Base-by-base conservation (phyloP, 2,113 vertebrate species). In the Halichoeres trimaculatus region DNA sequence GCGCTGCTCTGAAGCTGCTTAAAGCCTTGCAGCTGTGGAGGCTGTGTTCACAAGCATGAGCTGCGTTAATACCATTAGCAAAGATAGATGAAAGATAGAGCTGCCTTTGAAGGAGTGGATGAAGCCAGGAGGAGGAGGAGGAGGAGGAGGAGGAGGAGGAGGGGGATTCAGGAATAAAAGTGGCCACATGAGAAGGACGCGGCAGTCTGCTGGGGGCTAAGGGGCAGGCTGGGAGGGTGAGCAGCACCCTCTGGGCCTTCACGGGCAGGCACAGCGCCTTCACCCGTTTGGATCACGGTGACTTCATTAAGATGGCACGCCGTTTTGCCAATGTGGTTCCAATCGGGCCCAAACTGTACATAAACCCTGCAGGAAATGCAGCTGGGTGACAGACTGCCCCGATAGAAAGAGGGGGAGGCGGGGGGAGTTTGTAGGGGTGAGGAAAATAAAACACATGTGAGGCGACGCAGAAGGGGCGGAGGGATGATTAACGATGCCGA, bases 281-380 rank as follows among this genome's bases (percentile, higher is more conserved):
- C 19, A 71, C 54, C 69, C 69, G 59, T 63, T 75, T 58, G 60
- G 67, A 89, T 84, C 70, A 34, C 70, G 69, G 83, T 89, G 86
- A 90, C 80, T 87, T 88, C 81, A 86, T 87, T 88, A 81, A 70
- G 73, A 84, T 77, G 81, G 87, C 77, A 84, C 30, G 70, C 58
- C 62, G 85, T 77, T 80, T 77, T 70, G 75, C 70, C 82, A 90
- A 88, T 89, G 84, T 90, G 89, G 77, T 87, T 87, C 76, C 84
- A 91, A 85, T 90, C 56, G 40, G 72, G 41, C 50, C 69, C 41
- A 77, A 88, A 90, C 85, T 90, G 90, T 89, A 91, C 88, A 91
- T 88, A 90, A 88, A 88, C 70, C 85, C 85, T 0, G 48, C 85
- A 86, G 87, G 91, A 91, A 87, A 90, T 87, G 88, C 91, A 92